phyloP scores from a whole-genome alignment of 2,888 invertebrate genomes.

The Dicranocentrus wangi region DNA sequence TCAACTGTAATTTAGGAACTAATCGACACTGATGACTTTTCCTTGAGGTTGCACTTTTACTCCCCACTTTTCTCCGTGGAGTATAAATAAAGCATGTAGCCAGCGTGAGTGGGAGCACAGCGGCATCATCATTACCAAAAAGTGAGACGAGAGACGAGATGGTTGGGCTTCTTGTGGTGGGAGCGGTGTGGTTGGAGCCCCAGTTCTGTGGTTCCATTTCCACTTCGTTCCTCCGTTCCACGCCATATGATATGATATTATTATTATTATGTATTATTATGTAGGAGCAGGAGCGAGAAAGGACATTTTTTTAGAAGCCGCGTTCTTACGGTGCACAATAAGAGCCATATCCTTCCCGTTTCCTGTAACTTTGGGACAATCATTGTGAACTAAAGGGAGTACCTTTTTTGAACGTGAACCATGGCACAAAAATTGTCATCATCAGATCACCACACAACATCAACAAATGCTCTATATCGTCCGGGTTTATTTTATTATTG shows the following conservation, averaged over 20 bases:
- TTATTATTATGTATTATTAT: constrained; percentile 6
- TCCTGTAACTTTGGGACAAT: constrained; percentile 55
- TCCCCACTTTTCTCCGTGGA: neutral
- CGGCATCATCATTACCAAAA: neutral
- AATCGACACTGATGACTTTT: constrained; percentile 41
- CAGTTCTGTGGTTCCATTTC: constrained; percentile 10
- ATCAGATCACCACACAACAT: constrained; percentile 21
- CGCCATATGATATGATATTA: constrained; percentile 35
- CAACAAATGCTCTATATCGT: constrained; percentile 1
- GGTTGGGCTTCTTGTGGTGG: constrained; percentile 12
- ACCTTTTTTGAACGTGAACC: neutral
- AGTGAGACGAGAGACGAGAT: neutral
- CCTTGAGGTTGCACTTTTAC: neutral
- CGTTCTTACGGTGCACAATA: too few relatives aligned
- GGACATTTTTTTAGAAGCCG: constrained; percentile 6
- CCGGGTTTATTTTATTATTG: neutral
- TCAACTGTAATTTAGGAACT: constrained; percentile 23
- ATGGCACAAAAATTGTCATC: constrained; percentile 1
- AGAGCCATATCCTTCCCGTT: neutral
- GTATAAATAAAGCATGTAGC: neutral
- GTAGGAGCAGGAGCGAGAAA: constrained; percentile 25
- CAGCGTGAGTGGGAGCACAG: neutral
- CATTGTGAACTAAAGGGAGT: constrained; percentile 34
- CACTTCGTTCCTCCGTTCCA: constrained; percentile 18
- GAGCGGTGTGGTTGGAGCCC: neutral